These are phyloP conservation scores for Argyra leucocephala DNA, from an alignment of 2,888 invertebrate genomes.

Conservation along the genomic window DNA sequence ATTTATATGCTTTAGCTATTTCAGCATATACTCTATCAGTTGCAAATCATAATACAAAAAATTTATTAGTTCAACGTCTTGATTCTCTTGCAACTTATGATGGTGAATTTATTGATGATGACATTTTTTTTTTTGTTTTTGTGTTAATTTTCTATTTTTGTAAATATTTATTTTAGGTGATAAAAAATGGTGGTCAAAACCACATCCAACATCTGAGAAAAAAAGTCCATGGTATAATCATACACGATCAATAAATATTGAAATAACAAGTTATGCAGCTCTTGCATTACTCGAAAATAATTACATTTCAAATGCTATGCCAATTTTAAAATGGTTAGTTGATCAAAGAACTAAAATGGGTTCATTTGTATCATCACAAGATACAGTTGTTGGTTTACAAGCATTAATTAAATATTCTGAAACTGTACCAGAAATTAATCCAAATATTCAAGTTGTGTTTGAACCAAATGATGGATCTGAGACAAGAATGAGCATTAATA, in stretches of 20 bases:
- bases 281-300: constrained; percentile 55
- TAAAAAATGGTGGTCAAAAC: constrained; percentile 76
- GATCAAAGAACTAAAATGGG: constrained; percentile 57
- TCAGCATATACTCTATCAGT: constrained; percentile 68
- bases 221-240: constrained; percentile 57
- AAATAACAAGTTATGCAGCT: constrained; percentile 82
- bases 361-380: constrained; percentile 68
- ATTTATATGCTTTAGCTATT: constrained; percentile 68
- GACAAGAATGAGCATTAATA: constrained; percentile 56
- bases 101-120: constrained; percentile 23
- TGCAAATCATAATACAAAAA: constrained; percentile 62
- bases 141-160: not conserved
- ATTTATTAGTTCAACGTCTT: constrained; percentile 54
- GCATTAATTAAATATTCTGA: constrained; percentile 51
- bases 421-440: constrained; percentile 46
- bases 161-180: constrained; percentile 40
- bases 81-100: constrained; percentile 49
- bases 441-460: constrained; percentile 50
- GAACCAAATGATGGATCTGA: constrained; percentile 45
- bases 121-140: not conserved
- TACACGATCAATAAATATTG: constrained; percentile 61
- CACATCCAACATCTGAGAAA: constrained; percentile 46
- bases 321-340: constrained; percentile 63
- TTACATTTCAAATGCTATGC: constrained; percentile 41
- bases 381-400: constrained; percentile 64